Base-by-base conservation (phyloP, 2,113 vertebrate genomes). In the Microcebus griseorufus region DNA sequence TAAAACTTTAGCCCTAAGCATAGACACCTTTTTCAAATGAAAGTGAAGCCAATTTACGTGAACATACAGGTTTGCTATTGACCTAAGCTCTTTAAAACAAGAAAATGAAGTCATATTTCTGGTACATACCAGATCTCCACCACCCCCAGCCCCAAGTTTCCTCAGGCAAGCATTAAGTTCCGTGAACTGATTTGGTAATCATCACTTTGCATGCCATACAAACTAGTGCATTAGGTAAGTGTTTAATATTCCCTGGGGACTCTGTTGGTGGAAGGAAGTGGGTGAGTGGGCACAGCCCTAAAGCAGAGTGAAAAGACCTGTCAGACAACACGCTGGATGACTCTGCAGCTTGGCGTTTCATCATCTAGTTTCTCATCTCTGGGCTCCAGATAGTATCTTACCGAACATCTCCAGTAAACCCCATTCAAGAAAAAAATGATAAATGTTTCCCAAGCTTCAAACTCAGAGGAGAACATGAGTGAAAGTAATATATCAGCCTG, bases 21-120 rank as follows among this genome's bases (percentile, higher is more conserved):
- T 25, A 58, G n/a, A 79, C 37, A 76, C 96, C 51, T 86, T 76
- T 79, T 88, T 76, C 37, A 88, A 60, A 64, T 76, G n/a, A 90
- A 96, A 92, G 39, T 72, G 37, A 90, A 53, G 39, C 90, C 76
- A 80, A 27, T 42, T 64, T 70, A 34, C 45, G 13, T n/a, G 45
- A 80, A 37, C 64, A 42, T 53, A 48, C 58, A 42, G 55, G 85
- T 94, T 64, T 72, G 17, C 34, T 67, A 69, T 95, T 89, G 87
- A 67, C 64, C 64, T 87, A 45, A 92, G 20, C n/a, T 76, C 39
- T 89, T 62, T 45, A 58, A 51, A 80, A 87, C 10, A 27, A 95
- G 85, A 94, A 80, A 37, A 81, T 80, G 72, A 92, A 89, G 53
- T 97, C 90, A 78, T 88, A 1, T 34, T 90, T 93, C 81, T 70